Evolutionary conservation across 1,140 invertebrate genomes (phyloP).

Genomic region (Scaptomyza graminum): DNA sequence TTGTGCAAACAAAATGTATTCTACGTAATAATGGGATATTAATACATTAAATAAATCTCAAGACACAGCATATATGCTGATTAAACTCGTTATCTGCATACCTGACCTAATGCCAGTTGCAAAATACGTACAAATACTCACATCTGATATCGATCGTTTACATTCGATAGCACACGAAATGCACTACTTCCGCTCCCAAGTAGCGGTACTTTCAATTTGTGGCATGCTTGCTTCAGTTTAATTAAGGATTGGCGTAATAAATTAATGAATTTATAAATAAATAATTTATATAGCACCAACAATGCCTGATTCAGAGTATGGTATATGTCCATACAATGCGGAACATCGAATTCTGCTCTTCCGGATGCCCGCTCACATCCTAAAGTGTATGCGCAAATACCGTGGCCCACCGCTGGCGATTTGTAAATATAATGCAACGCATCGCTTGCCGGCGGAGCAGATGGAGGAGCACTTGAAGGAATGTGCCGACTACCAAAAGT

Average conservation of each 20-base stretch:
- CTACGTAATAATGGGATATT: too few species aligned
- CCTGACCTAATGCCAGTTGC: neutral
- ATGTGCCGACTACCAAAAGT: conserved; percentile 49
- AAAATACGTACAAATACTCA: conserved; percentile 1
- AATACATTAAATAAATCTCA: too few species aligned
- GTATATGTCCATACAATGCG: conserved; percentile 62
- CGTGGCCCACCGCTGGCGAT: conserved; percentile 60
- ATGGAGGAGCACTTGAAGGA: conserved; percentile 64
- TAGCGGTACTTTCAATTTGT: conserved; percentile 55
- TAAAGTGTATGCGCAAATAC: conserved; percentile 68
- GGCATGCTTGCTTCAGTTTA: neutral
- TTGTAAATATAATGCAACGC: conserved; percentile 75
- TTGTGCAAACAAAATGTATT: too few species aligned
- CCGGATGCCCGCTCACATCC: conserved; percentile 65
- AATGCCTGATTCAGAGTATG: conserved; percentile 59
- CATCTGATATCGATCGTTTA: neutral
- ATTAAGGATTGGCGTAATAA: neutral
- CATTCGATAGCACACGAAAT: neutral
- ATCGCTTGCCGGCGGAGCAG: conserved; percentile 52
- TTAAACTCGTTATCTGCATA: neutral
- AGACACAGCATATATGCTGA: too few species aligned
- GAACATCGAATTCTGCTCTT: conserved; percentile 59
- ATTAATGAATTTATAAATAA: neutral
- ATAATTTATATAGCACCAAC: neutral
- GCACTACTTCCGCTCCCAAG: conserved; percentile 4